Percentiles rank a stretch among this genome's conserved stretches.
These are phyloP conservation scores for Casuarius casuarius DNA, from an alignment of 2,113 vertebrate genomes.

Conservation along the genomic window DNA sequence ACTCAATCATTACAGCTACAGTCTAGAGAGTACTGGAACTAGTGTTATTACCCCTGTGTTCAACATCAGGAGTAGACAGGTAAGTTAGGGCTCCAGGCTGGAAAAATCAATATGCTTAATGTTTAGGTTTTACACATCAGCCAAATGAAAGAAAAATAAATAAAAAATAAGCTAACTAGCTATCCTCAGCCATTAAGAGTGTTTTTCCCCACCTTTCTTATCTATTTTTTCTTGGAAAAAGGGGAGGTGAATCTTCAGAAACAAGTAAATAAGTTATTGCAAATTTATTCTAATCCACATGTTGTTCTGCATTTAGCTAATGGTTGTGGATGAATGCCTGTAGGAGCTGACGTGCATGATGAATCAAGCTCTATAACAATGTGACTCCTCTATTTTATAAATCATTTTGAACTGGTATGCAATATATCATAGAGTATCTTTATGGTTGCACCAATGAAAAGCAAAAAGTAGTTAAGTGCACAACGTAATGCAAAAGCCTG, in stretches of 20 bases:
- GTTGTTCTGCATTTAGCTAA: background rate
- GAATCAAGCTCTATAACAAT: background rate
- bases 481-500: background rate
- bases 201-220: background rate
- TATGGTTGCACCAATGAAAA: background rate
- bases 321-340: background rate
- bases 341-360: background rate
- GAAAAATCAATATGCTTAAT: too few relatives aligned
- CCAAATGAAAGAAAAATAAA: background rate
- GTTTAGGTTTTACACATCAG: too few relatives aligned
- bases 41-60: too few relatives aligned
- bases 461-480: background rate
- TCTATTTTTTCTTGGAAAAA: background rate
- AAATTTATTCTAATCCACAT: background rate
- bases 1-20: too few relatives aligned
- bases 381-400: background rate
- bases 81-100: too few relatives aligned
- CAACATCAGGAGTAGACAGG: too few relatives aligned
- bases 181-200: background rate
- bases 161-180: background rate
- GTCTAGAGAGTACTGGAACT: too few relatives aligned
- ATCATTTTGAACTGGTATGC: background rate
- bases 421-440: background rate
- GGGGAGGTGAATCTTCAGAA: background rate
- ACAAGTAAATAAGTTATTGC: background rate